Base-by-base conservation (phyloP, 2,113 vertebrate species). In the Spea bombifrons region DNA sequence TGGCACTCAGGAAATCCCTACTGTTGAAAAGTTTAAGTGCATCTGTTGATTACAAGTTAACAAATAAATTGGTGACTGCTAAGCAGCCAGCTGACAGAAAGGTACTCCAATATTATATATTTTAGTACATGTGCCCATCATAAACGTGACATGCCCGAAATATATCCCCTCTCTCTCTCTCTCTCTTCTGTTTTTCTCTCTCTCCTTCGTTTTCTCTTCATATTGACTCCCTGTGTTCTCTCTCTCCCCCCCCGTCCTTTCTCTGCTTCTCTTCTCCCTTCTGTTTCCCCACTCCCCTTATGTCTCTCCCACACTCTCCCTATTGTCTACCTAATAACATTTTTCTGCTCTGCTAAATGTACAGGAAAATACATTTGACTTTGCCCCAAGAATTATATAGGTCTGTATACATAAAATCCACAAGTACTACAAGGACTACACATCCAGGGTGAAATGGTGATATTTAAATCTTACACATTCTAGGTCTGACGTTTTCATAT, bases 31-130 rank as follows among this genome's bases (percentile, higher is more conserved):
- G 61, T 59, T 17, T 66, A 66, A 43, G 49, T 53, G 52, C 65
- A 68, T 76, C 75, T 76, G 52, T 66, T 66, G 65, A 52, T 47
- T 76, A 55, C 63, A 64, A 53, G 49, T 74, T 10, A 12, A 50
- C 6, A 15, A 5, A 43, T 16, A 48, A 67, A 13, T 8, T 13
- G 66, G 30, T 55, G 4, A 75, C 9, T n/a, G 30, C 12, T 67
- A 75, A 67, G 8, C 74, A 57, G 64, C 12, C 47, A 75, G n/a
- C 4, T 59, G 43, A 73, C 15, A 73, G 59, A 73, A 47, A 3
- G 30, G 30, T 16, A 13, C 16, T 30, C 30, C 30, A 30, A 30
- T 30, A 30, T 30, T 30, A 30, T 30, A 30, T 30, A 30, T 30
- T 30, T 30, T 30, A 30, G 30, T 30, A 13, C 59, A 5, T 61